phyloP scores from a whole-genome alignment of 2,113 vertebrate genomes.

The Pollimyrus isidori region DNA sequence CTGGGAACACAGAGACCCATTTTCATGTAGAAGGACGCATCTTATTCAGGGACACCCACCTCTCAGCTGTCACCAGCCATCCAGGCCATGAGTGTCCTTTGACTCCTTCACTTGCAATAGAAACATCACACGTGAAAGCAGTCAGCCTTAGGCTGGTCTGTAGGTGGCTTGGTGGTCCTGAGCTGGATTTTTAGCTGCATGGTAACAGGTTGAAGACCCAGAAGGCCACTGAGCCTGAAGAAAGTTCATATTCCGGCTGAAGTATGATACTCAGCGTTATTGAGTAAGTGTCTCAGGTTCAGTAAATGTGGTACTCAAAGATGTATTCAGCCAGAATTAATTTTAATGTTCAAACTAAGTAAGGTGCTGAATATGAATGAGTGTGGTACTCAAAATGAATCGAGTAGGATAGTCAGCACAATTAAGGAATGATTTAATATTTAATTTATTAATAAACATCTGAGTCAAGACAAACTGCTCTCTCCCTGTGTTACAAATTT shows the following conservation, averaged over 20 bases:
- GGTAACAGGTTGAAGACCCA: background rate
- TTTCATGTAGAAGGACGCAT: background rate
- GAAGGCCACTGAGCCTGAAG: background rate
- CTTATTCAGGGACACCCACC: background rate
- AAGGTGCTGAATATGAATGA: background rate
- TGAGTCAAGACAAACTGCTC: background rate
- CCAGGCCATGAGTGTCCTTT: background rate
- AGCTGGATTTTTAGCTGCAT: background rate
- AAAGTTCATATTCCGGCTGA: background rate
- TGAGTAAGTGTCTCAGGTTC: background rate
- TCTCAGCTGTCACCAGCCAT: background rate
- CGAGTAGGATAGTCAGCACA: background rate
- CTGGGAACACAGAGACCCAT: background rate
- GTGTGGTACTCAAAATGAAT: background rate
- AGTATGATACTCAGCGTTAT: background rate
- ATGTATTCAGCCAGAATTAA: background rate
- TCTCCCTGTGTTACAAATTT: background rate
- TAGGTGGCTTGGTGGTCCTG: background rate
- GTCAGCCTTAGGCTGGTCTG: background rate
- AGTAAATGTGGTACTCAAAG: background rate
- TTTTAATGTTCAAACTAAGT: background rate
- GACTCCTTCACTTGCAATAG: background rate
- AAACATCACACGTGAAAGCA: background rate
- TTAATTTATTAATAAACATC: background rate
- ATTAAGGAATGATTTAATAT: background rate